Conservation (phyloP, 2,888 invertebrate species). For the Morpho achilles region DNA sequence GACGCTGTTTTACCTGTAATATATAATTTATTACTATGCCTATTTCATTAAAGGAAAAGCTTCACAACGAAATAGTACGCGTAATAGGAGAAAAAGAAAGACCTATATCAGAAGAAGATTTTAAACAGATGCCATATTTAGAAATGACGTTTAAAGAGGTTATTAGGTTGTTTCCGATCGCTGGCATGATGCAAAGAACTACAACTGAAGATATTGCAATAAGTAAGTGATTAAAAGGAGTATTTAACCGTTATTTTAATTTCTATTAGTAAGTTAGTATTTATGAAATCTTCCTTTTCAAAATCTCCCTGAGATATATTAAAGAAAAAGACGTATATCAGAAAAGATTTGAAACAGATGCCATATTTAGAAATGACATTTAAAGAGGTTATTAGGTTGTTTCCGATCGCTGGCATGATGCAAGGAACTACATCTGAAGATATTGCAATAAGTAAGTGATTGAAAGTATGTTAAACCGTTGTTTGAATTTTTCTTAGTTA, state of each 20-base stretch:
- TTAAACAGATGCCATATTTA: conserved; percentile 58
- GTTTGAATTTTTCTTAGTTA: too few relatives aligned
- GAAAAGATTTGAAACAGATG: conserved; percentile 56
- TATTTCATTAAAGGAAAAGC: conserved; percentile 46
- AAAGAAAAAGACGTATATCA: conserved; percentile 42
- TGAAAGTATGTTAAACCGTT: not conserved
- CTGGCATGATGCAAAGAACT: conserved; percentile 55
- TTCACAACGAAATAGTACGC: conserved; percentile 49
- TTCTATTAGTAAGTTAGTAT: too few relatives aligned
- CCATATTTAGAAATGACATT: conserved; percentile 63
- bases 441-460: conserved; percentile 47
- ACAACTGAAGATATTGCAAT: conserved; percentile 52
- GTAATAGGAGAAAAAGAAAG: conserved; percentile 47
- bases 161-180: conserved; percentile 59
- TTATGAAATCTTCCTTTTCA: too few relatives aligned
- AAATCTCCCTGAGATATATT: too few relatives aligned
- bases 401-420: conserved; percentile 57
- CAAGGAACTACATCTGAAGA: conserved; percentile 58
- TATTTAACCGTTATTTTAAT: too few relatives aligned
- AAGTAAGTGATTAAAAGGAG: conserved; percentile 36
- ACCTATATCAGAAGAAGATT: conserved; percentile 47
- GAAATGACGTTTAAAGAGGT: conserved; percentile 65
- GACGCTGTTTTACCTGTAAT: too few relatives aligned
- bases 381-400: conserved; percentile 57
- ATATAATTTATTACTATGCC: not conserved